Base-by-base conservation (phyloP, 2,797 vertebrate species). In the Hyperoplus lanceolatus region DNA sequence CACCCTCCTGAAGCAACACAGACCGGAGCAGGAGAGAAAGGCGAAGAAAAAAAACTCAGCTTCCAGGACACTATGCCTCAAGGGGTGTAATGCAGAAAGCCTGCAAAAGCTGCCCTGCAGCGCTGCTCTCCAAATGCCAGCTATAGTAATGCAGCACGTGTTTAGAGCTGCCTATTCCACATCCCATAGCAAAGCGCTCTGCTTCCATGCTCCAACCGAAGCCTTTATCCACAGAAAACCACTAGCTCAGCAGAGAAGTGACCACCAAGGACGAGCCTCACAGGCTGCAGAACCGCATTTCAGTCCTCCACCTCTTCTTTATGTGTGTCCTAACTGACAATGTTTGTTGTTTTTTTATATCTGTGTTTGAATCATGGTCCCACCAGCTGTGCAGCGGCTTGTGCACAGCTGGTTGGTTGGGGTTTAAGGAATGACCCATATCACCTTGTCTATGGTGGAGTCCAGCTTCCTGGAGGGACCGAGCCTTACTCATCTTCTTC, bases 81-180 rank as follows among this genome's bases (percentile, higher is more conserved):
- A 81, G 86, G 50, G 2, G 4, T 48, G 59, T 80, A 68, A 82
- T 65, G 63, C 67, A 50, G 64, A 74, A 29, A 73, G 59, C 73
- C 70, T 57, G 69, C 29, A 57, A 85, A 81, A 80, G 73, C 75
- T 69, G 79, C 86, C 87, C 87, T 50, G 79, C 83, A 75, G 87
- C 73, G 7, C 67, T 55, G 71, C 73, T 79, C 75, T 77, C 74
- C 57, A 55, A 74, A 85, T 60, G 84, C 86, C 87, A 86, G 83
- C 77, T 21, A 29, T 29, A 57, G 65, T 80, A 78, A 83, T 71
- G 72, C 68, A 70, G 72, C 86, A 80, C 90, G 88, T 90, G 85
- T 84, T 89, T 81, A 79, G 78, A 80, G 82, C 88, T 62, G 62
- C 46, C 70, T 55, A 81, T 79, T 75, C 45, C 3, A 77, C 86